A percentile compares a stretch with the other conserved stretches of the same genome.
phyloP scores from a whole-genome alignment of 2,888 invertebrate species.

The Matsumyia berberina region DNA sequence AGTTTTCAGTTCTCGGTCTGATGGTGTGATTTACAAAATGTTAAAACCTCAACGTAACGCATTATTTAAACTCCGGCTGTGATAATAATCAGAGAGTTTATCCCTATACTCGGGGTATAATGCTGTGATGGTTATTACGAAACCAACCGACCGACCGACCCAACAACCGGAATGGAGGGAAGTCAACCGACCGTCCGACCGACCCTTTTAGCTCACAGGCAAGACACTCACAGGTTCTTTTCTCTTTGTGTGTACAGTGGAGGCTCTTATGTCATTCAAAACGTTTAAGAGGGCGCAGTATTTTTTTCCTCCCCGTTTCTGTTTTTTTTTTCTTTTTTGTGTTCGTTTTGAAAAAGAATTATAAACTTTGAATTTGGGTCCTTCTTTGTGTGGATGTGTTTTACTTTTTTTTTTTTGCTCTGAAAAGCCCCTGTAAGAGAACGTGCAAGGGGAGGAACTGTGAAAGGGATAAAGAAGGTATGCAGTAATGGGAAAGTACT shows the following conservation, averaged over 20 bases:
- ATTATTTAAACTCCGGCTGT: constrained; percentile 59
- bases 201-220: constrained; percentile 29
- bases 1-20: constrained; percentile 20
- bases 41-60: constrained; percentile 58
- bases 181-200: not conserved
- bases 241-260: constrained; percentile 1
- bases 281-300: constrained; percentile 35
- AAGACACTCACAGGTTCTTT: constrained; percentile 12
- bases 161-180: not conserved
- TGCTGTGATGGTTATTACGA: constrained; percentile 41
- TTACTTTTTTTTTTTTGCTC: not conserved
- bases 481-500: constrained; percentile 58
- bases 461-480: constrained; percentile 42
- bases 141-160: not conserved
- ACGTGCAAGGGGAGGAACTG: constrained; percentile 5
- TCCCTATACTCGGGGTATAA: constrained; percentile 33
- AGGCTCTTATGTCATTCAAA: constrained; percentile 63
- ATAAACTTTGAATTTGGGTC: constrained; percentile 60
- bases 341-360: constrained; percentile 48
- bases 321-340: not conserved
- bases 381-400: constrained; percentile 18
- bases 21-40: constrained; percentile 58
- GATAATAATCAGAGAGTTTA: constrained; percentile 59
- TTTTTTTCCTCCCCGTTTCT: constrained; percentile 28
- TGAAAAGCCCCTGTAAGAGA: constrained; percentile 29